Conservation (phyloP, 1,140 invertebrate species). For the Cheumatopsyche charites region DNA sequence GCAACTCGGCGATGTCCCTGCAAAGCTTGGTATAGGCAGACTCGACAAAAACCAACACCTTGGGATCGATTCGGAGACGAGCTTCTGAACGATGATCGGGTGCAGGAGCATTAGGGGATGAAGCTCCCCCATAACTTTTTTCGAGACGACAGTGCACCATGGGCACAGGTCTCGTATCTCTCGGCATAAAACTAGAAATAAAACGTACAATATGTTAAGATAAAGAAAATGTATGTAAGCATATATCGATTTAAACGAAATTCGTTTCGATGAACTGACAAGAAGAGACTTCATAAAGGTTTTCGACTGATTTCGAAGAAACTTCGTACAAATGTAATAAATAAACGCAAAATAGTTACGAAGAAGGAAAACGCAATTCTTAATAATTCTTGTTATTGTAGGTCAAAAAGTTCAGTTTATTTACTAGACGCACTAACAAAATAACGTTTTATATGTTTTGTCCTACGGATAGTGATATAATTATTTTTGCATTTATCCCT, state of each 20-base stretch:
- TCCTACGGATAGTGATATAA: no score
- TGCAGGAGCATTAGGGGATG: conserved; percentile 63
- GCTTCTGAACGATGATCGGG: conserved; percentile 84
- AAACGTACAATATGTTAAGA: conserved; percentile 37
- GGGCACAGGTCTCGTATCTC: conserved; percentile 76
- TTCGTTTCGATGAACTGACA: not conserved
- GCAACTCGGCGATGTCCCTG: conserved; percentile 87
- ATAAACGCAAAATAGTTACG: no score
- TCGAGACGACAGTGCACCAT: conserved; percentile 79
- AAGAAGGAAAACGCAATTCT: no score
- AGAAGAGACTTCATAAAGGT: no score
- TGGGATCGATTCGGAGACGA: conserved; percentile 83
- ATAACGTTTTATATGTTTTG: no score
- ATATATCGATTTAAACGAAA: not conserved
- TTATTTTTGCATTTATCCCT: no score
- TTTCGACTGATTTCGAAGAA: no score
- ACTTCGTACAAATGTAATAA: no score
- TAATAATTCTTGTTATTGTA: no score
- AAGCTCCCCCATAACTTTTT: conserved; percentile 60
- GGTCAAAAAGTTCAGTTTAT: no score
- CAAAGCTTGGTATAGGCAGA: conserved; percentile 91
- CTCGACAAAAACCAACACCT: conserved; percentile 94
- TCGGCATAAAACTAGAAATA: conserved; percentile 72
- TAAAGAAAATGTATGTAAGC: not conserved
- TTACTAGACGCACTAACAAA: no score